Evolutionary conservation across 2,797 vertebrate genomes (phyloP), one percentile per base, ranked within the genome.

Genomic region (Sardinella longiceps): DNA sequence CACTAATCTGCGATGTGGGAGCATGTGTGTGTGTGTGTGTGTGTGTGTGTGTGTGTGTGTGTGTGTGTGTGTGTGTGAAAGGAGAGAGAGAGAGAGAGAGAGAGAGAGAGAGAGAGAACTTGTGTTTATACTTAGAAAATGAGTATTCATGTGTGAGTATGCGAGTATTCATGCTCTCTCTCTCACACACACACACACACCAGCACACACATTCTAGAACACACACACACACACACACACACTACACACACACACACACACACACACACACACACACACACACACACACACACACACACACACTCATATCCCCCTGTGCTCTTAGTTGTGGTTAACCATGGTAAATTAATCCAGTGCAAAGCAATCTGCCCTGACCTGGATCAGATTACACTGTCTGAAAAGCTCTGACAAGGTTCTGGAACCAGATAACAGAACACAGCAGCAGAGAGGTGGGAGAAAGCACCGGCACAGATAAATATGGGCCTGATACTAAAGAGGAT

Each of bases 271-370:
- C n/a, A n/a, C n/a, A n/a, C n/a, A 81, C 80, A 84, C 70, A 83
- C 60, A 50, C 83, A 88, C 80, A 85, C 83, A 87, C 84, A 80
- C 85, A 81, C 63, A 80, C 87, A 84, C 56, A 84, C 28, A 37
- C 83, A n/a, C 83, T 85, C 12, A 25, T 84, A 85, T 77, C 18
- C 37, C 66, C 30, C 66, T 33, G 33, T 74, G 25, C 66, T 74
- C 66, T 20, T 82, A 82, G 80, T 86, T 77, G 58, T 89, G 91
- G 91, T 93, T 94, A 93, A 88, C 92, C 90, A 81, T 87, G 20
- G 91, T 83, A 92, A 93, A 94, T 95, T 89, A 94, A 94, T 91
- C 91, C 87, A 90, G 90, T 66, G 83, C 89, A 82, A 84, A 58
- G 81, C 88, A 89, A 93, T 91, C 91, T 85, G 88, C 87, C 88